phyloP scores from a whole-genome alignment of 2,797 vertebrate genomes.

The Scyliorhinus canicula region DNA sequence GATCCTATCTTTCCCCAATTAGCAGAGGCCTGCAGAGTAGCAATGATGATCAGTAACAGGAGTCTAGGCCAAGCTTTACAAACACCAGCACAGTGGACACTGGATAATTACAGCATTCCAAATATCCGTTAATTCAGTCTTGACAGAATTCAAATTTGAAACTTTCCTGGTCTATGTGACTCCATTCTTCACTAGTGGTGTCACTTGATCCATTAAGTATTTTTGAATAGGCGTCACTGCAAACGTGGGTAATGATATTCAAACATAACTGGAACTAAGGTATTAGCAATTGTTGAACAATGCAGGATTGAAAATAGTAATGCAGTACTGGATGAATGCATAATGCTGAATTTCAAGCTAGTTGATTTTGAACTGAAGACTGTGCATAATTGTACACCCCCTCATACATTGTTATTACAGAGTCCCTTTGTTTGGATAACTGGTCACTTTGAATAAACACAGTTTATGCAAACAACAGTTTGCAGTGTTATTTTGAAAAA shows the following conservation, averaged over 20 bases:
- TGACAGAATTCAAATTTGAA: background rate
- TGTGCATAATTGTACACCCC: slow-evolving; percentile 57
- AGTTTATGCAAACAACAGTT: slow-evolving; percentile 62
- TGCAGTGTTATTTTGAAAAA: slow-evolving; percentile 28
- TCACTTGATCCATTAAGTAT: background rate
- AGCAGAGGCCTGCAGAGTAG: background rate
- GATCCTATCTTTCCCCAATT: background rate
- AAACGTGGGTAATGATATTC: background rate
- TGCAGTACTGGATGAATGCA: background rate
- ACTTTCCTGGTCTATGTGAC: background rate
- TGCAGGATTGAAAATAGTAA: background rate
- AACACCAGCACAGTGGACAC: background rate
- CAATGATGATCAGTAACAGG: background rate
- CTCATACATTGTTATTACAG: slow-evolving; percentile 62
- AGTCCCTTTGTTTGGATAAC: slow-evolving; percentile 63
- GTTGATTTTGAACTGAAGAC: slow-evolving; percentile 28
- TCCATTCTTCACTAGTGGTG: background rate
- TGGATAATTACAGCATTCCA: background rate
- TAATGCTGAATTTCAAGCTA: slow-evolving; percentile 25
- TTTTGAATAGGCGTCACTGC: background rate
- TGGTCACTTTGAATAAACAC: slow-evolving; percentile 57
- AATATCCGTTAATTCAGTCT: background rate
- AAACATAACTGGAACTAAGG: background rate
- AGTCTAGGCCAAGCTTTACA: background rate
- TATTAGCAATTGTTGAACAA: slow-evolving; percentile 18